A percentile compares a stretch with the other conserved stretches of the same genome.
These are phyloP conservation scores for Eupeodes corollae DNA, from an alignment of 1,140 invertebrate genomes.

Conservation along the genomic window DNA sequence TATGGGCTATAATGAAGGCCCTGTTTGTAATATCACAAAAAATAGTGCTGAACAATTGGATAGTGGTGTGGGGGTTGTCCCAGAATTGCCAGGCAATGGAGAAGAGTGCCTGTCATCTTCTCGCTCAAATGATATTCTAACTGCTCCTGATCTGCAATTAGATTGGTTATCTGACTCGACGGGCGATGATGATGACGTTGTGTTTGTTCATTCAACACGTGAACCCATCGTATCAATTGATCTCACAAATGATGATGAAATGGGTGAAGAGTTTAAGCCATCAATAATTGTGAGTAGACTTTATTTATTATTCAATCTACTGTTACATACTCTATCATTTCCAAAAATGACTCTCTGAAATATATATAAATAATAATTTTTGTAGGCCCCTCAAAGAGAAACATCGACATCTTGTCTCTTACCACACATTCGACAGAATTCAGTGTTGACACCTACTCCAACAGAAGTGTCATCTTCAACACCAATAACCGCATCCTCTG, in stretches of 20 bases:
- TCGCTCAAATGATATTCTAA: slow-evolving; percentile 38
- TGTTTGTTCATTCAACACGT: slow-evolving; percentile 33
- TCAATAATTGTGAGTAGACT: neutral
- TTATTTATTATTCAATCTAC: too few species aligned
- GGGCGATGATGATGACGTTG: slow-evolving; percentile 46
- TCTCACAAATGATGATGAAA: slow-evolving; percentile 30
- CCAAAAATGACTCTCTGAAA: too few species aligned
- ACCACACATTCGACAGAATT: neutral
- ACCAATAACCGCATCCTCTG: neutral
- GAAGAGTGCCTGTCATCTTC: too few species aligned
- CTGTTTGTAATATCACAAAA: too few species aligned
- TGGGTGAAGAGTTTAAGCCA: neutral
- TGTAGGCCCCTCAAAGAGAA: neutral
- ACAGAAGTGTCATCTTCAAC: neutral
- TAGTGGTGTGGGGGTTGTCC: too few species aligned
- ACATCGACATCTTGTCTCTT: neutral
- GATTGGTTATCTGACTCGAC: slow-evolving; percentile 61
- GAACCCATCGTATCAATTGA: slow-evolving; percentile 34
- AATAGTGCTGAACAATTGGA: too few species aligned
- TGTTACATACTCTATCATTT: too few species aligned
- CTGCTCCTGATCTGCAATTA: slow-evolving; percentile 66
- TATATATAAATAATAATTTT: too few species aligned
- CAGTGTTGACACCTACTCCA: neutral
- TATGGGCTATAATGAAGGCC: too few species aligned
- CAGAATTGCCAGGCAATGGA: too few species aligned